Evolutionary conservation across 2,888 invertebrate species (phyloP), one percentile per base, ranked within the genome.

Genomic region (Sarcophaga caerulescens): DNA sequence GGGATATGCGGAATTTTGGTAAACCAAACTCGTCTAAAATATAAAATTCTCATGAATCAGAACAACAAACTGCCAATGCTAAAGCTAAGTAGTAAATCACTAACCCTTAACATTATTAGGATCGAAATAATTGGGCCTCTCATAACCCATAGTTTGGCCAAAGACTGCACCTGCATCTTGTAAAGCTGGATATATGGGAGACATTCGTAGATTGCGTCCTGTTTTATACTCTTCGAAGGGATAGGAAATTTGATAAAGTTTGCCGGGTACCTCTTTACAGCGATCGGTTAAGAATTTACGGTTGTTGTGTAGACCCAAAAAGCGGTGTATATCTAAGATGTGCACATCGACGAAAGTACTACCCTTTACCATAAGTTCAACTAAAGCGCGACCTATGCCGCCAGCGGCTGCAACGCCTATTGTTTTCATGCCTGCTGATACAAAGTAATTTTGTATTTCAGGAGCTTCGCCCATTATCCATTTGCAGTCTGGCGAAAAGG

Each of bases 121-220:
- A 89, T 97, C 96, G 91, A 99, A 99, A 96, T 97, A 99, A 57
- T 97, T 95, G 0, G 99, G 98, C 87, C 99, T 94, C 93, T 99
- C 99, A 92, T 99, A 99, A 0, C 99, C 99, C 98, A 99, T 99
- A 45, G 98, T 97, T 93, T 99, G 99, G 0, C 98, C 98, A 92
- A 99, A 99, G 8, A 98, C 97, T 0, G 98, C 99, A 0, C 99
- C 99, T 12, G 96, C 97, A 91, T 97, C 97, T 88, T 97, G 95
- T 19, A 99, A 94, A 84, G 97, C 96, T 0, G 98, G 97, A 94
- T 98, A 99, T 87, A 99, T 97, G 0, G 99, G 99, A 0, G 99
- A 99, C 95, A 98, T 97, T 75, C 99, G 94, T 19, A 99, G 94
- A 92, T 98, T 98, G 75, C 98, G 95, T 0, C 98, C 89, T 0